Conservation (phyloP, 2,797 vertebrate genomes). For the Spheniscus humboldti region DNA sequence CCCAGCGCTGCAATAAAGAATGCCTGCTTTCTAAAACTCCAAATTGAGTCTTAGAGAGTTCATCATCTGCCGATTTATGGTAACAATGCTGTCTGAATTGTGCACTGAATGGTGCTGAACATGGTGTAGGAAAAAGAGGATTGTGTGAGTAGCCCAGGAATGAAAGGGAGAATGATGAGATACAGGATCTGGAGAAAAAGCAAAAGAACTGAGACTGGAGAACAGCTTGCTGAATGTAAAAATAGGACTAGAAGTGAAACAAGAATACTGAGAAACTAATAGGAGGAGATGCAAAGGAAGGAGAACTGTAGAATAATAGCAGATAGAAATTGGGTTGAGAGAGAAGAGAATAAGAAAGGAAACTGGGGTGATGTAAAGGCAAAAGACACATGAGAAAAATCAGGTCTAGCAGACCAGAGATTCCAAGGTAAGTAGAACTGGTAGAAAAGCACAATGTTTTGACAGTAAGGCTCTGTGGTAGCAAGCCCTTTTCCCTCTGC, state of each 20-base stretch:
- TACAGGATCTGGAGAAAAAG: background rate
- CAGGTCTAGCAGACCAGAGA: background rate
- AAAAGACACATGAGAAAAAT: background rate
- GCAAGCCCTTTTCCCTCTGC: background rate
- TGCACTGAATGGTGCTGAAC: background rate
- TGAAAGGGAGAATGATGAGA: background rate
- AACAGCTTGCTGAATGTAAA: background rate
- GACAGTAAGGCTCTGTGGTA: background rate
- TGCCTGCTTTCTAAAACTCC: too few relatives aligned
- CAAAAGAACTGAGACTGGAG: background rate
- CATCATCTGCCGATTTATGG: too few relatives aligned
- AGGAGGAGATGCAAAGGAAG: background rate
- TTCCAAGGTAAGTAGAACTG: background rate
- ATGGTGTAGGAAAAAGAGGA: background rate
- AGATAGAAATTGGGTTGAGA: background rate
- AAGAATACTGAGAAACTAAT: background rate
- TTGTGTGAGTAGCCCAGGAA: background rate
- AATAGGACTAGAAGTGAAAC: background rate
- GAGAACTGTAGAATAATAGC: background rate
- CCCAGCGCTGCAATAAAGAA: too few relatives aligned
- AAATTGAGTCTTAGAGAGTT: too few relatives aligned
- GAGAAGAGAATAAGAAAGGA: background rate
- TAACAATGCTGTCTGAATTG: background rate
- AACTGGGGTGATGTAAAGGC: background rate
- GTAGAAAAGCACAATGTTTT: background rate